Base-by-base conservation (phyloP, 2,888 invertebrate species). In the Smittia sp. region DNA sequence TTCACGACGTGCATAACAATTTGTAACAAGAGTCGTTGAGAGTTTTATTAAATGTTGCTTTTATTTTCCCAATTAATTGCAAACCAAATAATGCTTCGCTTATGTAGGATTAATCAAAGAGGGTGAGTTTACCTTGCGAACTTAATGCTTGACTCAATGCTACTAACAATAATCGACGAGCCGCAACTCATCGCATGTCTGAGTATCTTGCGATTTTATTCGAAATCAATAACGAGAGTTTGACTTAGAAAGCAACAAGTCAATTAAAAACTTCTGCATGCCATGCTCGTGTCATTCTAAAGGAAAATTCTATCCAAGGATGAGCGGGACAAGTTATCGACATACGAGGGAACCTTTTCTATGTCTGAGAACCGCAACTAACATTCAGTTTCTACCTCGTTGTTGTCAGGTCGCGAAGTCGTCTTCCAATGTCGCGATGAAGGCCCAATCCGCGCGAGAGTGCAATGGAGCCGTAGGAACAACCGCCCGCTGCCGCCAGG, bases 341-440 rank as follows among this genome's bases (percentile, higher is more conserved):
- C 22, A 58, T 22, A 70, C 6, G 15, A 15, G 38, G 18, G 41
- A 70, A 62, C 18, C 54, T 52, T 22, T 20, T 22, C 25, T 15
- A 25, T 13, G 13, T 58, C 39, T 58, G 27, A n/a, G 15, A 58
- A 24, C 24, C 15, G 18, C 54, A n/a, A 46, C 46, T 46, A 46
- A 46, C 46, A 46, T 46, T 46, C 9, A 46, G 15, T 46, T 46
- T 24, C 58, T 24, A 54, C 3, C 1, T n/a, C 27, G 39, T 39
- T 24, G 15, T 24, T 13, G 15, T n/a, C 39, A 94, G 96, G 93
- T 81, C 90, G 92, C 54, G 95, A 96, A 82, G 96, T 96, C 46
- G 93, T 95, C 39, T 93, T 96, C 86, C 91, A 91, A 83, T 97
- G 97, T 80, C 90, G 95, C 76, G 95, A 96, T 79, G 94, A 94